Evolutionary conservation across 2,888 invertebrate species (phyloP).

Genomic region (Flexamia atlantica): DNA sequence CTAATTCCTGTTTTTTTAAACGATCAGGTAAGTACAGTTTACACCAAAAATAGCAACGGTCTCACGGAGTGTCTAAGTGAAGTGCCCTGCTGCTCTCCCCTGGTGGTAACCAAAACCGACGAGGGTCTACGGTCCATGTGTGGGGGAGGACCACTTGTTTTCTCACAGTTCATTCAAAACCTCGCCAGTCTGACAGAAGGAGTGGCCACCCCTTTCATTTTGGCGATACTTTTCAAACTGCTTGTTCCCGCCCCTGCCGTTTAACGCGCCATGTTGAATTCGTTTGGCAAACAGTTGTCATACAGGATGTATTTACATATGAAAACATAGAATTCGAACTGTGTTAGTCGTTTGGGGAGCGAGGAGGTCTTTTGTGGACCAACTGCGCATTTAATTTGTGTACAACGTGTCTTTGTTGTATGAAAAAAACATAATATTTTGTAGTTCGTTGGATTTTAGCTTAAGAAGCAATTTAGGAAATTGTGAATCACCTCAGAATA

Average conservation of each 20-base stretch:
- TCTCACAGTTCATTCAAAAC: conserved; percentile 14
- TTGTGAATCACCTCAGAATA: no score
- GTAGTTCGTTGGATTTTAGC: no score
- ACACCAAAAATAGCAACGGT: no score
- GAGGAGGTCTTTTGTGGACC: background rate
- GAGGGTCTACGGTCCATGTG: background rate
- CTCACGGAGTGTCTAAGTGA: no score
- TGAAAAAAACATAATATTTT: background rate
- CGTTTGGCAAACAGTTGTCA: conserved; percentile 47
- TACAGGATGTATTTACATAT: conserved; percentile 54
- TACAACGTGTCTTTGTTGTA: background rate
- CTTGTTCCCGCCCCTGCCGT: background rate
- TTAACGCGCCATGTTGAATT: conserved; percentile 49
- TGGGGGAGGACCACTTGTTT: conserved; percentile 10
- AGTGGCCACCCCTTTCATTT: conserved; percentile 46
- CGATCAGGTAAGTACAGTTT: no score
- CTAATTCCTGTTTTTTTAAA: no score
- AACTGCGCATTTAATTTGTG: background rate
- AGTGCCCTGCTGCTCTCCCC: no score
- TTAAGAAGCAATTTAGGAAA: no score
- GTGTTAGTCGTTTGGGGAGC: no score
- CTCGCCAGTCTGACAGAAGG: conserved; percentile 42
- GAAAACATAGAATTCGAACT: background rate
- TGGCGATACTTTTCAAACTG: conserved; percentile 44
- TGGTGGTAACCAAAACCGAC: background rate